Percentiles rank a stretch among this genome's conserved stretches.
Conservation (phyloP, 2,888 invertebrate species). For the Ochlodes sylvanus region DNA sequence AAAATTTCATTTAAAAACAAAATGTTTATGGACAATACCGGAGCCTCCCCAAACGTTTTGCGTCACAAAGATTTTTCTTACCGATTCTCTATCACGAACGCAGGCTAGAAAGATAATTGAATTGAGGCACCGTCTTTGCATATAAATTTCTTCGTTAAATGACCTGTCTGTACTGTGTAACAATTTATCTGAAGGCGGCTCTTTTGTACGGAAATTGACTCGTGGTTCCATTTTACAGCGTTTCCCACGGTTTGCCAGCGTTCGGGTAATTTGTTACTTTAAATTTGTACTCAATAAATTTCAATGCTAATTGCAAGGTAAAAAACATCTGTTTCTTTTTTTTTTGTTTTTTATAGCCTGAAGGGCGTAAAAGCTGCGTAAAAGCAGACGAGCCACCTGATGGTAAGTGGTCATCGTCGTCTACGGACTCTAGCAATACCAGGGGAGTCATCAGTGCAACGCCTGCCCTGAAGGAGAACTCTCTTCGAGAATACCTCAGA, state of each 20-base stretch:
- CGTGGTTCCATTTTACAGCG: conserved; percentile 43
- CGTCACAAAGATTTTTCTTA: conserved; percentile 39
- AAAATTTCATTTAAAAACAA: conserved; percentile 5
- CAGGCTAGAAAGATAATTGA: conserved; percentile 41
- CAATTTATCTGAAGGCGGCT: conserved; percentile 32
- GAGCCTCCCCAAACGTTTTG: conserved; percentile 14
- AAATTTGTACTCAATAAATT: neutral
- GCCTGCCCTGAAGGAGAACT: no score
- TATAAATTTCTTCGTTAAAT: conserved; percentile 44
- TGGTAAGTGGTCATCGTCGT: no score
- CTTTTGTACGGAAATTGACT: conserved; percentile 33
- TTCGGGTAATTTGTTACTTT: conserved; percentile 16
- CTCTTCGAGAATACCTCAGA: no score
- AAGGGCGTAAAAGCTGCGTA: no score
- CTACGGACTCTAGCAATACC: no score
- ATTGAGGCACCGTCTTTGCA: conserved; percentile 43
- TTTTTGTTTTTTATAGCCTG: no score
- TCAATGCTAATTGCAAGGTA: no score
- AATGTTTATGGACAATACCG: neutral
- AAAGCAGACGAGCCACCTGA: no score
- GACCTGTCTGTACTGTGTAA: conserved; percentile 40
- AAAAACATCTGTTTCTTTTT: no score
- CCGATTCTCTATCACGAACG: conserved; percentile 41
- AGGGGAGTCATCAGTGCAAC: no score
- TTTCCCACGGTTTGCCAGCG: conserved; percentile 26